Evolutionary conservation across 2,888 invertebrate genomes (phyloP).

Genomic region (Stenodema calcarata): DNA sequence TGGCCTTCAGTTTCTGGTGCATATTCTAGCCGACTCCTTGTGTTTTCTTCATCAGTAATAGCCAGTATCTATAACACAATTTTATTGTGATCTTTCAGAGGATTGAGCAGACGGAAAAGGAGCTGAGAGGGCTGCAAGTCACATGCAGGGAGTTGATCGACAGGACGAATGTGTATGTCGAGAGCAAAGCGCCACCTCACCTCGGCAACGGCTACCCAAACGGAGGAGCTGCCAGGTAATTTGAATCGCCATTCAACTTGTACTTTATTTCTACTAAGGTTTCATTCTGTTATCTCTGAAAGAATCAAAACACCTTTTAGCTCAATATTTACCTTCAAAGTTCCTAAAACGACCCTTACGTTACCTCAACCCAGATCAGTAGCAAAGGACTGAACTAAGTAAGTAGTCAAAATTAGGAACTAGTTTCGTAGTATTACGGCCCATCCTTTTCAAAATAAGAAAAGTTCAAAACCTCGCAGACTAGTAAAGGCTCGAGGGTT

Average conservation of each 20-base stretch:
- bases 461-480: not conserved
- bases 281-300: too few relatives aligned
- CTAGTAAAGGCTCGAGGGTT: not conserved
- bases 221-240: conserved; percentile 12
- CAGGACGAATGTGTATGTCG: conserved; percentile 65
- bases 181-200: conserved; percentile 50
- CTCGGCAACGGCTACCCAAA: conserved; percentile 19
- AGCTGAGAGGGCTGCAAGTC: conserved; percentile 73
- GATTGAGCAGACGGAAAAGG: conserved; percentile 74
- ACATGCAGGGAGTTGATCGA: conserved; percentile 73
- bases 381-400: too few relatives aligned
- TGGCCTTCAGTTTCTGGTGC: not conserved
- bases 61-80: not conserved
- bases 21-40: not conserved
- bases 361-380: too few relatives aligned
- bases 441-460: not conserved
- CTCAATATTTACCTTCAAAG: too few relatives aligned
- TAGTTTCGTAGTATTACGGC: too few relatives aligned
- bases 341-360: too few relatives aligned
- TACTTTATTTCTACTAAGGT: too few relatives aligned
- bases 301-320: too few relatives aligned
- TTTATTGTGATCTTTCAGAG: conserved; percentile 63
- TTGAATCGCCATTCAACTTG: not conserved
- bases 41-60: not conserved
- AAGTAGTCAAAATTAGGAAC: too few relatives aligned